A percentile compares a stretch with the other conserved stretches of the same genome.
Evolutionary conservation across 2,113 vertebrate species (phyloP).

Genomic region (Barbus barbus): DNA sequence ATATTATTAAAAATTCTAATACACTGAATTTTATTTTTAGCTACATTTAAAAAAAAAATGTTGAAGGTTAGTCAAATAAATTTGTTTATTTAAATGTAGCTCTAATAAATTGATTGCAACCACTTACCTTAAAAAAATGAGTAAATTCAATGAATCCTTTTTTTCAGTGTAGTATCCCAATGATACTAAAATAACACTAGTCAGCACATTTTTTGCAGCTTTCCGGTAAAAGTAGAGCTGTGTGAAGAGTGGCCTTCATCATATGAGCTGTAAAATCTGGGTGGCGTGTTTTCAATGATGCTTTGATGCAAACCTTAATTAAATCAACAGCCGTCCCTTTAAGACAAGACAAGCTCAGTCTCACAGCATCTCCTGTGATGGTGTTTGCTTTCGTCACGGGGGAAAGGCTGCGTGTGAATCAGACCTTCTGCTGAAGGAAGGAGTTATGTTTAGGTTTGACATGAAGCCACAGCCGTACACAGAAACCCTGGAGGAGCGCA

Average conservation of each 20-base stretch:
- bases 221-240: neutral
- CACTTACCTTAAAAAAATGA: too few relatives aligned
- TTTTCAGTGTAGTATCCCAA: too few relatives aligned
- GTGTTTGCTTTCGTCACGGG: neutral
- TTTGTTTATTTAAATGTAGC: too few relatives aligned
- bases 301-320: neutral
- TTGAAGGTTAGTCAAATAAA: too few relatives aligned
- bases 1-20: too few relatives aligned
- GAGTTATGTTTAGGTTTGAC: conserved; percentile 67
- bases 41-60: too few relatives aligned
- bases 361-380: neutral
- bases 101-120: too few relatives aligned
- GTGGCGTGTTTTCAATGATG: conserved; percentile 20
- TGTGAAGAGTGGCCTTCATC: neutral
- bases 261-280: neutral
- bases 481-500: neutral
- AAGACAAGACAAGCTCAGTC: neutral
- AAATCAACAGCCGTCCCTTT: neutral
- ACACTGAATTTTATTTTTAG: too few relatives aligned
- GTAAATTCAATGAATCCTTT: too few relatives aligned
- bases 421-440: conserved; percentile 63
- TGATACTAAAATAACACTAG: neutral
- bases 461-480: conserved; percentile 19
- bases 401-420: conserved; percentile 44
- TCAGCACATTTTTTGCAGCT: neutral